Evolutionary conservation across 2,113 vertebrate genomes (phyloP), one percentile per base, ranked within the genome.

Genomic region (Platichthys stellatus): DNA sequence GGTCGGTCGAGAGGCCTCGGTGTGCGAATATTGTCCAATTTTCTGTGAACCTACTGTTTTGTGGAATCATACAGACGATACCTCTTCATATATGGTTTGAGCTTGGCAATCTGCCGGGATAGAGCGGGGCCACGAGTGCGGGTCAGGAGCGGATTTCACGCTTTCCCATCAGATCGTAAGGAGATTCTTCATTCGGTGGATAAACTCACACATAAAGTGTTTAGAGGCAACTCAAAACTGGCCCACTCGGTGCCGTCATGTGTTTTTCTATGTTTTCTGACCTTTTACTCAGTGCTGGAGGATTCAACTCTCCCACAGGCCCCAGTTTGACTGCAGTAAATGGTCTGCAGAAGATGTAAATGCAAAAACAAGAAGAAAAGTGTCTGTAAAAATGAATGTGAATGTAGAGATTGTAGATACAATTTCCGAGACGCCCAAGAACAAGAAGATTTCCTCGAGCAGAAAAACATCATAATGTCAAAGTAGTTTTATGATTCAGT

Each of bases 21-120:
- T 60, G 69, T 81, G 80, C 60, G 59, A 88, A 84, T 62, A 59
- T 75, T 73, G 60, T 72, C 64, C 72, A 81, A 63, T 64, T 81
- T 57, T 54, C 18, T 11, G 5, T 53, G 35, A 72, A 76, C 35
- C 21, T 31, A 17, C 40, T 5, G 23, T 15, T 45, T 74, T 69
- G 12, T 35, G 43, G 2, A 73, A 28, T 63, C 38, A 53, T 21
- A 9, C 45, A 40, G 61, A 54, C 59, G 14, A n/a, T 58, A 43
- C 7, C 6, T 40, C 51, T 54, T 69, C 40, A 38, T 18, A 23
- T 15, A 26, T 15, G 3, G n/a, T 11, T 40, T 68, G 31, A 2
- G 21, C 9, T 14, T n/a, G 67, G 79, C 64, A 49, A 23, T 1
- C 20, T 79, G 77, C 66, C 63, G 56, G 53, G 13, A 20, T 63